A percentile compares a stretch with the other conserved stretches of the same genome.
These are phyloP conservation scores for Tipula unca DNA, from an alignment of 2,888 invertebrate species.

Conservation along the genomic window DNA sequence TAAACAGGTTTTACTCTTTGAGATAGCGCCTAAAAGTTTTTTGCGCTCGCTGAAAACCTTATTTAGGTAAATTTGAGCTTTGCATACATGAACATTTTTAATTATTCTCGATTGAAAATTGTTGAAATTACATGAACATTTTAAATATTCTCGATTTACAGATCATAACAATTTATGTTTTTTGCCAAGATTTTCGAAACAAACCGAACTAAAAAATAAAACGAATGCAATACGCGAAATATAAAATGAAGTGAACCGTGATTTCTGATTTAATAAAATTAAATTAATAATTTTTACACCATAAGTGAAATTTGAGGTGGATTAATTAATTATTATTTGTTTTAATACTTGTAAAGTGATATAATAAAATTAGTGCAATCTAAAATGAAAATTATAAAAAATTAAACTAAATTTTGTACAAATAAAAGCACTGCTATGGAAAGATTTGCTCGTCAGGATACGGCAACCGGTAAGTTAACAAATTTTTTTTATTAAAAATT, in stretches of 20 bases:
- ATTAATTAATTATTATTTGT: neutral
- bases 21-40: no score
- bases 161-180: neutral
- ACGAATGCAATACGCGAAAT: neutral
- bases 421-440: slow-evolving; percentile 37
- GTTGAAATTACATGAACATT: no score
- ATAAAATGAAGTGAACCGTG: neutral
- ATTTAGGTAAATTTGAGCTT: no score
- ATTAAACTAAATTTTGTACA: slow-evolving; percentile 30
- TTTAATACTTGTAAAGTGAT: neutral
- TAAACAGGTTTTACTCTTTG: no score
- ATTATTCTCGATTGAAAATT: no score
- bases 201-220: neutral
- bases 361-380: neutral
- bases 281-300: no score
- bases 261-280: neutral
- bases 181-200: neutral
- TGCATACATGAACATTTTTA: no score
- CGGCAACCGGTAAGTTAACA: slow-evolving; percentile 37
- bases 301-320: neutral
- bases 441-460: slow-evolving; percentile 39
- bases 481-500: no score
- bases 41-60: no score
- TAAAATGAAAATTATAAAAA: slow-evolving; percentile 18
- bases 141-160: neutral